These are phyloP conservation scores for Camponotus vicinus DNA, from an alignment of 1,140 invertebrate species.

Conservation along the genomic window DNA sequence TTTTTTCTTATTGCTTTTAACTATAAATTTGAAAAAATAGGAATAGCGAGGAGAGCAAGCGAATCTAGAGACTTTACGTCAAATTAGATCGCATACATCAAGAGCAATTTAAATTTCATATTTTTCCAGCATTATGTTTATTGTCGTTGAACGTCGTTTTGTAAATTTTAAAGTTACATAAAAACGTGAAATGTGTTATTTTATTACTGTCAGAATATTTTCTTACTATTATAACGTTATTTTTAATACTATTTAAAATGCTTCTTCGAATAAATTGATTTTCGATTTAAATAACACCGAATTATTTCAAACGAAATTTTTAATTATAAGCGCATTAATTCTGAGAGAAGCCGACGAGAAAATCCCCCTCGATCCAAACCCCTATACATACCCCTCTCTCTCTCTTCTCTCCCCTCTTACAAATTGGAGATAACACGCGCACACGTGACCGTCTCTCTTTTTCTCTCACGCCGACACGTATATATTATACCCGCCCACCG, in stretches of 20 bases:
- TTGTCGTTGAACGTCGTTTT: no score
- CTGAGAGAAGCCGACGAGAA: not conserved
- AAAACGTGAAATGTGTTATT: not conserved
- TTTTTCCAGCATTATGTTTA: not conserved
- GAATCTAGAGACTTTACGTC: not conserved
- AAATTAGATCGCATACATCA: not conserved
- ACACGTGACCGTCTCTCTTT: slow-evolving; percentile 46
- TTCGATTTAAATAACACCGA: not conserved
- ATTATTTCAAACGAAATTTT: slow-evolving; percentile 12
- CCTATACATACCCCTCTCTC: slow-evolving; percentile 16
- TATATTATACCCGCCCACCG: slow-evolving; percentile 62
- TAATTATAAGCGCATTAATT: slow-evolving; percentile 30
- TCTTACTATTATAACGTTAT: no score
- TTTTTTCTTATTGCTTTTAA: slow-evolving; percentile 29
- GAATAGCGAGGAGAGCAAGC: not conserved
- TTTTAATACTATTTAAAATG: no score
- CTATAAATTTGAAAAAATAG: slow-evolving; percentile 8
- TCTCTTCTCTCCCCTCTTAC: slow-evolving; percentile 29
- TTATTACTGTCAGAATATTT: no score
- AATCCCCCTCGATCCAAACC: not conserved
- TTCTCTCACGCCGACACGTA: slow-evolving; percentile 44
- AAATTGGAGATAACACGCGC: slow-evolving; percentile 55
- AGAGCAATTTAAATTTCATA: not conserved
- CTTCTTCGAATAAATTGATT: not conserved
- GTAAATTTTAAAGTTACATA: not conserved